These are phyloP conservation scores for Cephus pulcher DNA, from an alignment of 2,888 invertebrate genomes.

Conservation along the genomic window DNA sequence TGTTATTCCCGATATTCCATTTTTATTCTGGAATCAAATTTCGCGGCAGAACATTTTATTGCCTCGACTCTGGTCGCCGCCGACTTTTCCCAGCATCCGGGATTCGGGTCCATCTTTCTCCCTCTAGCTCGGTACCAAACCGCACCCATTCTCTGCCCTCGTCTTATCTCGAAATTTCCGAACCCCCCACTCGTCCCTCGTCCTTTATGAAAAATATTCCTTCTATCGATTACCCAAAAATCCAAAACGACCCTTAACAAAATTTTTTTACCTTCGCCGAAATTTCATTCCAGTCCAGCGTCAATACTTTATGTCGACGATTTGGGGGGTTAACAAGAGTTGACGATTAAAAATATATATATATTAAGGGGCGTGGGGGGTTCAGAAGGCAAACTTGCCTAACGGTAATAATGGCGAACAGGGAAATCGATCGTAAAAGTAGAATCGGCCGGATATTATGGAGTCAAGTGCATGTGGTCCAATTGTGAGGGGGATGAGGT, in stretches of 20 bases:
- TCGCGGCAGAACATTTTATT: conserved; percentile 55
- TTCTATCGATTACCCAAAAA: too few species aligned
- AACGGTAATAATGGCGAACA: background rate
- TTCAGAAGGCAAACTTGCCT: background rate
- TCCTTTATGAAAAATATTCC: too few species aligned
- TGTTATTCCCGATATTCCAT: conserved; percentile 63
- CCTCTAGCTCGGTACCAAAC: background rate
- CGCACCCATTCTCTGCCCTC: conserved; percentile 11
- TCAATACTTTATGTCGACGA: background rate
- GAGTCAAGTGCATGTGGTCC: conserved; percentile 55
- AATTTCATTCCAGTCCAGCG: background rate
- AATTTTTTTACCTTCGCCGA: too few species aligned
- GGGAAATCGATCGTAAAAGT: background rate
- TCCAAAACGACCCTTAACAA: background rate
- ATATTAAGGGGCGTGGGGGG: background rate
- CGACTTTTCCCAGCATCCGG: background rate
- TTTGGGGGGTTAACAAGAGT: background rate
- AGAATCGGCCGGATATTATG: conserved; percentile 33
- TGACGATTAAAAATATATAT: background rate
- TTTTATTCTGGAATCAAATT: conserved; percentile 66
- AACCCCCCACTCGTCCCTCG: too few species aligned
- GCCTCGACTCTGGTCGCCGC: conserved; percentile 15
- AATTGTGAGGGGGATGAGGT: conserved; percentile 38
- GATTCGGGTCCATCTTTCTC: background rate
- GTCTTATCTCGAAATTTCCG: conserved; percentile 10